Evolutionary conservation across 2,113 vertebrate species (phyloP).

Genomic region (Epinephelus moara): DNA sequence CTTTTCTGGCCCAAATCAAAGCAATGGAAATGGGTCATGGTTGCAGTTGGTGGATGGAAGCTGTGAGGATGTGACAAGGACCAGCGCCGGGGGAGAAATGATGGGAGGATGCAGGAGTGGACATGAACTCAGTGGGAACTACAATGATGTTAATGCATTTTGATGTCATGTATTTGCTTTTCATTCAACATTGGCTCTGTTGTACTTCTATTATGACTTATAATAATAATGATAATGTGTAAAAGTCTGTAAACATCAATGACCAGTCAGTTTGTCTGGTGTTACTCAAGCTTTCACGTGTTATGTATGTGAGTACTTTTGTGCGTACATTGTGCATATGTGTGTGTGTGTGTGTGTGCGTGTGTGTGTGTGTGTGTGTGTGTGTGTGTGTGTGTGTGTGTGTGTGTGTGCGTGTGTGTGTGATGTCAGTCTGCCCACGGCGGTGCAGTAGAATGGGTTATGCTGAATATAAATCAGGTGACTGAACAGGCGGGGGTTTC

Average conservation of each 20-base stretch:
- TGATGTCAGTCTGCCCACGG: slow-evolving; percentile 83
- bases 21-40: slow-evolving; percentile 69
- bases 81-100: slow-evolving; percentile 13
- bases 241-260: not conserved
- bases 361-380: slow-evolving; percentile 44
- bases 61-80: slow-evolving; percentile 46
- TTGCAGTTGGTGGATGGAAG: slow-evolving; percentile 33
- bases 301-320: slow-evolving; percentile 34
- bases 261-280: slow-evolving; percentile 18
- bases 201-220: not conserved
- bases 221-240: not conserved
- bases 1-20: slow-evolving; percentile 51
- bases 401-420: slow-evolving; percentile 35
- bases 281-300: not conserved
- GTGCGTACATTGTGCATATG: slow-evolving; percentile 25
- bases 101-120: slow-evolving; percentile 9
- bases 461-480: slow-evolving; percentile 88
- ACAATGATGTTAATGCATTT: slow-evolving; percentile 16
- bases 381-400: slow-evolving; percentile 40
- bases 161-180: slow-evolving; percentile 12
- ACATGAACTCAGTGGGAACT: slow-evolving; percentile 13
- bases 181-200: not conserved
- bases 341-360: not conserved
- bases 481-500: slow-evolving; percentile 81
- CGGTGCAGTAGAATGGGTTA: slow-evolving; percentile 76